Base-by-base conservation (phyloP, 1,140 invertebrate genomes). In the Panagrolaimus sp. region DNA sequence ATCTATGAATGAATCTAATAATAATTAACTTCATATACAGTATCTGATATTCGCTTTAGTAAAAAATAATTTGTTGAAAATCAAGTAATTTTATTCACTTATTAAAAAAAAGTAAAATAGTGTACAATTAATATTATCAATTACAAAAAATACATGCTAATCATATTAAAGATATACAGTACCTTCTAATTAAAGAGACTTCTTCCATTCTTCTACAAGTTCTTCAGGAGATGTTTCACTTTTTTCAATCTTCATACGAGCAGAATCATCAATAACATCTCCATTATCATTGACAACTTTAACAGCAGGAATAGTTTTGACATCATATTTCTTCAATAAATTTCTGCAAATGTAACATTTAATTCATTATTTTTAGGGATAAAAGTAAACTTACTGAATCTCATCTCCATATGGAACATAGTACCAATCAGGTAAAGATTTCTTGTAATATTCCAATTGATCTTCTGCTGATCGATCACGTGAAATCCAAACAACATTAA, bases 401-500 rank as follows among this genome's bases (percentile, higher is more conserved):
- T 73, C 69, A n/a, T 66, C 11, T 16, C 72, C 72, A 38, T 38
- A 72, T 4, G 47, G 48, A 20, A 73, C 23, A 48, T 73, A 73
- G 31, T 43, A 47, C 71, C 71, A 72, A 68, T 68, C 67, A 14
- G 63, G 46, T 23, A 73, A 38, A 43, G 20, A 25, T 42, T 73
- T 48, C 47, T 73, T 42, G 23, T 71, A 73, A 45, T 73, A 74
- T 44, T 73, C 71, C 0, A 70, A 5, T 46, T 74, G 72, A 42
- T 73, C 72, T 0, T 73, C 72, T 13, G 27, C 72, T 20, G 72
- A 20, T 45, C 63, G 16, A 47, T 73, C 72, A 23, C 67, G 45
- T 20, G 72, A 73, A 43, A 73, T 31, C 72, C 72, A 73, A 16
- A 73, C 71, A 43, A 73, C 72, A 44, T 73, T 64, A 3, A 73